phyloP scores from a whole-genome alignment of 2,797 vertebrate genomes.

The Microctenopoma stevenorrisi region DNA sequence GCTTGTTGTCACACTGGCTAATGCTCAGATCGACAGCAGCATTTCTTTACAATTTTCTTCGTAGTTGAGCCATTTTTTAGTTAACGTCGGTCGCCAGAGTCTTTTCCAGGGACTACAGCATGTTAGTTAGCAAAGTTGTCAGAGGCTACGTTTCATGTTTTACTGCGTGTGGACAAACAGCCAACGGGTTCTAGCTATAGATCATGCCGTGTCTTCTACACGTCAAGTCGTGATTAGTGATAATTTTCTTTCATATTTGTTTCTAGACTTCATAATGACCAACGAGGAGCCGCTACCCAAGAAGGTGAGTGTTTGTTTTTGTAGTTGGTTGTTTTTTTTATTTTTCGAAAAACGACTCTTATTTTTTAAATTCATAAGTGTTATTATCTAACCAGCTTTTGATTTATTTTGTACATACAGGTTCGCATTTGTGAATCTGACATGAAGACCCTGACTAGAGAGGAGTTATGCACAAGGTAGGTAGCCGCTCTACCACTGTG shows the following conservation, averaged over 20 bases:
- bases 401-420: slow-evolving; percentile 73
- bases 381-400: slow-evolving; percentile 21
- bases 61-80: not conserved
- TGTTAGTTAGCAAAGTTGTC: not conserved
- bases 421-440: slow-evolving; percentile 98
- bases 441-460: slow-evolving; percentile 97
- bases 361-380: not conserved
- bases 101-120: rapidly evolving
- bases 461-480: slow-evolving; percentile 96
- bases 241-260: slow-evolving; percentile 19
- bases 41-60: not conserved
- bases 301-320: slow-evolving; percentile 85
- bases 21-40: slow-evolving; percentile 23
- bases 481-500: not conserved
- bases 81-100: rapidly evolving
- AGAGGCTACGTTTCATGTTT: slow-evolving; percentile 6
- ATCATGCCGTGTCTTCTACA: slow-evolving; percentile 43
- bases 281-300: slow-evolving; percentile 99
- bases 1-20: slow-evolving; percentile 48
- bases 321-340: rapidly evolving
- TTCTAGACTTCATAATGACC: slow-evolving; percentile 92
- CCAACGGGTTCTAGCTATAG: slow-evolving; percentile 3
- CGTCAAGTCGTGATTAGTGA: slow-evolving; percentile 24
- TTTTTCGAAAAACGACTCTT: too few relatives aligned
- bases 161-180: slow-evolving; percentile 23